Percentiles rank a stretch among this genome's conserved stretches.
These are phyloP conservation scores for Petromus typicus DNA, from an alignment of 2,113 vertebrate genomes.

Conservation along the genomic window DNA sequence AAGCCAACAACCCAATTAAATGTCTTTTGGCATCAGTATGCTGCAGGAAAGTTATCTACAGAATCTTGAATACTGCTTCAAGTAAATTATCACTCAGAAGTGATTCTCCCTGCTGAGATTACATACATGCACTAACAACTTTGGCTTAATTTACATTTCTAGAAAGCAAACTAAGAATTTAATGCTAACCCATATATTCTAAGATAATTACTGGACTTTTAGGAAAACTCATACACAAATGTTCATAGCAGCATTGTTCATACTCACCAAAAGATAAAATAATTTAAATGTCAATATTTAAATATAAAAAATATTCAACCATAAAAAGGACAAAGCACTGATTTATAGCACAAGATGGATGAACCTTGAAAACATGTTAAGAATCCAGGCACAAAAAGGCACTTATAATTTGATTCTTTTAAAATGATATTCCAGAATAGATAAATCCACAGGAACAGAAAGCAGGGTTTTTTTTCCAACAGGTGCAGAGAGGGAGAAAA, in stretches of 20 bases:
- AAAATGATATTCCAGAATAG: background rate
- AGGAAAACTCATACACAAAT: background rate
- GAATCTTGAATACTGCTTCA: slow-evolving; percentile 93
- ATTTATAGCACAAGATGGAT: background rate
- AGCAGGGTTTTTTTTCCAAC: background rate
- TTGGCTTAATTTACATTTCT: background rate
- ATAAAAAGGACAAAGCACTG: background rate
- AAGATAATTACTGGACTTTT: slow-evolving; percentile 2
- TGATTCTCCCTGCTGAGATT: background rate
- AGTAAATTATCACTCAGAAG: slow-evolving; percentile 94
- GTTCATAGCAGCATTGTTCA: background rate
- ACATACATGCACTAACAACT: background rate
- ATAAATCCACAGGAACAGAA: background rate
- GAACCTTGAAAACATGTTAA: background rate
- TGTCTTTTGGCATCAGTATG: slow-evolving; percentile 92
- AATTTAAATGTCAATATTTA: background rate
- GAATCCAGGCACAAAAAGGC: background rate
- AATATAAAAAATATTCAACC: slow-evolving; percentile 2
- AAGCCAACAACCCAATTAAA: slow-evolving; percentile 95
- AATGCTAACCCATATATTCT: background rate
- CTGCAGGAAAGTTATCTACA: slow-evolving; percentile 93
- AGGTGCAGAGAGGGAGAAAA: background rate
- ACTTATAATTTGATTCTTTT: background rate
- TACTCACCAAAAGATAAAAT: background rate
- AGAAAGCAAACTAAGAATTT: background rate